phyloP scores from a whole-genome alignment of 2,888 invertebrate species.

The Aphidoletes aphidimyza region DNA sequence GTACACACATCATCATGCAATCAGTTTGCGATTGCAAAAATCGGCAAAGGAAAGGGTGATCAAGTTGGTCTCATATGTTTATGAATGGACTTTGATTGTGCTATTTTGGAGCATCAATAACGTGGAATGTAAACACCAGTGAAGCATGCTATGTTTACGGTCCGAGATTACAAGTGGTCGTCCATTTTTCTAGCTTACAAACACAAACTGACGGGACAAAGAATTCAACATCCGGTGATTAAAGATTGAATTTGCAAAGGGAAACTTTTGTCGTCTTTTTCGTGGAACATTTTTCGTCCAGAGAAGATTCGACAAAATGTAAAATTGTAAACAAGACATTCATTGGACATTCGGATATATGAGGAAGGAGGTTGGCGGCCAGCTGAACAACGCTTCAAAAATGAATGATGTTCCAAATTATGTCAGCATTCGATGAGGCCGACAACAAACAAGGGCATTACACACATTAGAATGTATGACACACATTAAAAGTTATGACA shows the following conservation, averaged over 20 bases:
- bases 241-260: neutral
- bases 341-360: too few species aligned
- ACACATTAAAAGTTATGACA: constrained; percentile 49
- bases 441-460: neutral
- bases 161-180: neutral
- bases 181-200: neutral
- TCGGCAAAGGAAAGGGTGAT: constrained; percentile 10
- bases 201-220: neutral
- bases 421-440: neutral
- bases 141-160: neutral
- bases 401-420: constrained; percentile 29
- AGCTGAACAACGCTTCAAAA: too few species aligned
- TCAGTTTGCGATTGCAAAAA: neutral
- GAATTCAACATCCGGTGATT: neutral
- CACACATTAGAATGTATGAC: neutral
- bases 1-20: neutral
- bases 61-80: neutral
- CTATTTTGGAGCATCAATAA: neutral
- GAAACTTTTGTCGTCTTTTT: neutral
- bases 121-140: neutral
- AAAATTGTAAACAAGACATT: too few species aligned
- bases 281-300: too few species aligned
- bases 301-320: too few species aligned
- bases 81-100: constrained; percentile 44
- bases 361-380: too few species aligned